phyloP scores from a whole-genome alignment of 2,888 invertebrate genomes.

The Ectemnius lituratus region DNA sequence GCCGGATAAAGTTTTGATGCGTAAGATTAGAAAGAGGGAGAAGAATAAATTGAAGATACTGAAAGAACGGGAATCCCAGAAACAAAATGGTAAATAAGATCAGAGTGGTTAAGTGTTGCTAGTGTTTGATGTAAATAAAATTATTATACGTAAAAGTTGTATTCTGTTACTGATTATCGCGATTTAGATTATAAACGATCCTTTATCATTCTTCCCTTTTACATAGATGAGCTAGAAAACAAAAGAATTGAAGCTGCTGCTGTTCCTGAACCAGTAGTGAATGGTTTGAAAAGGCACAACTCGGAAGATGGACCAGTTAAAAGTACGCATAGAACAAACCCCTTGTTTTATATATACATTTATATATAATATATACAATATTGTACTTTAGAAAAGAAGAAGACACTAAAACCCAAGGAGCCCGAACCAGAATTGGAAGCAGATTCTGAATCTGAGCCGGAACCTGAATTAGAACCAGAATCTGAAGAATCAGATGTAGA shows the following conservation, averaged over 20 bases:
- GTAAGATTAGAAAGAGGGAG: constrained; percentile 88
- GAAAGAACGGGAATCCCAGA: constrained; percentile 80
- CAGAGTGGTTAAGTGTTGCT: constrained; percentile 25
- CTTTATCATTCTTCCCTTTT: constrained; percentile 4
- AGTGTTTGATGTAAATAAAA: background rate
- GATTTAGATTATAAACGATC: background rate
- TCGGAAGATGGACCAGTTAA: constrained; percentile 52
- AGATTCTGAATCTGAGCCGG: too few relatives aligned
- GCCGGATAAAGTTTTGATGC: constrained; percentile 85
- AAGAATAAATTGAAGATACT: constrained; percentile 83
- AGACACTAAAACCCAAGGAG: background rate
- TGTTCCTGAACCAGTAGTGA: constrained; percentile 25
- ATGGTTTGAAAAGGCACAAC: constrained; percentile 49
- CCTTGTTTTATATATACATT: background rate
- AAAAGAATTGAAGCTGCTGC: constrained; percentile 10
- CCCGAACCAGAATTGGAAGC: too few relatives aligned
- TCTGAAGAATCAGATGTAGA: background rate
- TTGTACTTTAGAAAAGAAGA: constrained; percentile 30
- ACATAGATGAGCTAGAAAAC: constrained; percentile 6
- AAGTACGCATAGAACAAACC: constrained; percentile 50
- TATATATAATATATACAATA: background rate
- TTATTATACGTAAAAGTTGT: background rate
- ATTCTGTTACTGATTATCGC: background rate
- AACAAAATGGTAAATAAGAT: constrained; percentile 64
- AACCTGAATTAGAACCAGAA: too few relatives aligned